Percentiles rank a stretch among this genome's conserved stretches.
Conservation (phyloP, 2,888 invertebrate species). For the Platycnemis pennipes region DNA sequence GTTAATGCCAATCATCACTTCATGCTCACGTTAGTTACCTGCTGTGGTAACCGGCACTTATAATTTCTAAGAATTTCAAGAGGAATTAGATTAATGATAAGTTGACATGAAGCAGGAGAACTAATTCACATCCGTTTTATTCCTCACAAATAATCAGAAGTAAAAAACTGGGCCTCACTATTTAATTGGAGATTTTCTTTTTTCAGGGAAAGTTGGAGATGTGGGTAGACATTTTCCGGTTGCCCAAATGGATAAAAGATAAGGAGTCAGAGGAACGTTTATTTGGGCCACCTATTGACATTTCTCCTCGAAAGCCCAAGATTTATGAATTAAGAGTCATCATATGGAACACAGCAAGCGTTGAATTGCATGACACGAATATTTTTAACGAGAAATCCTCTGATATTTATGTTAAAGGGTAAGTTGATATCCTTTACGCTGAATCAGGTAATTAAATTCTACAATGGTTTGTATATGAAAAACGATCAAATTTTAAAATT, state of each 20-base stretch:
- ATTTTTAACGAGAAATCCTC: constrained; percentile 87
- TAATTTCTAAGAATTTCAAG: too few species aligned
- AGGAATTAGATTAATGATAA: too few species aligned
- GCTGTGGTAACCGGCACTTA: too few species aligned
- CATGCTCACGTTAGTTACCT: too few species aligned
- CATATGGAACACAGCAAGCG: constrained; percentile 84
- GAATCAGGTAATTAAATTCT: neutral
- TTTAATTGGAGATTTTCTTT: too few species aligned
- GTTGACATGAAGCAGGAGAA: too few species aligned
- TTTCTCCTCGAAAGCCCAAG: constrained; percentile 86
- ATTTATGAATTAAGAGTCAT: constrained; percentile 86
- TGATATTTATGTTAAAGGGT: constrained; percentile 89
- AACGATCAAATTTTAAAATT: too few species aligned
- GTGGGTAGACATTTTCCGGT: constrained; percentile 94
- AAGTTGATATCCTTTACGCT: constrained; percentile 73
- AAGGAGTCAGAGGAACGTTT: neutral
- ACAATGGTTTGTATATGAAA: too few species aligned
- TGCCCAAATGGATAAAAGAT: constrained; percentile 79
- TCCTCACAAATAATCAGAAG: too few species aligned
- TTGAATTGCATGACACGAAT: constrained; percentile 85
- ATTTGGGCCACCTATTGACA: constrained; percentile 84
- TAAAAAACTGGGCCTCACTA: too few species aligned
- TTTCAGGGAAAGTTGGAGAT: constrained; percentile 92
- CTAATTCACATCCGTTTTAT: too few species aligned
- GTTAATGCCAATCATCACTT: too few species aligned